Evolutionary conservation across 1,140 invertebrate genomes (phyloP).

Genomic region (Lepidurus arcticus): DNA sequence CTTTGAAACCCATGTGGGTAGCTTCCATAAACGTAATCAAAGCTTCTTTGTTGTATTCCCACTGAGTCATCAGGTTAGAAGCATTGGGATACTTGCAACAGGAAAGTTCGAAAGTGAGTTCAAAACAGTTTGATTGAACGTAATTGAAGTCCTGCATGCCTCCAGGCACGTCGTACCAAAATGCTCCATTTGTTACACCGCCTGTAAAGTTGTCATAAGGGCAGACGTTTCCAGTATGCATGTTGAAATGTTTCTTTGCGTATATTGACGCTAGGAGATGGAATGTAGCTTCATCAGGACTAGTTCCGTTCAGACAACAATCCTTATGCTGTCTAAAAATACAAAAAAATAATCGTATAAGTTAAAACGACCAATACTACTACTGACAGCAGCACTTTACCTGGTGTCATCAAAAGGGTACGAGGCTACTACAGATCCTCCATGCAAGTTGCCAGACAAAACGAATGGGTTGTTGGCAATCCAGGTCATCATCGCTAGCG

Average conservation of each 20-base stretch:
- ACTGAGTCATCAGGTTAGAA: constrained; percentile 49
- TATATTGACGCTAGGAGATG: constrained; percentile 41
- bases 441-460: constrained; percentile 49
- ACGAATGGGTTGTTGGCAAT: constrained; percentile 49
- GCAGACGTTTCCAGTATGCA: constrained; percentile 43
- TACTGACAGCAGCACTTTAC: not conserved
- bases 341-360: not conserved
- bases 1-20: constrained; percentile 51
- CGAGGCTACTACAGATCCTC: constrained; percentile 50
- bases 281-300: constrained; percentile 44
- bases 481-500: constrained; percentile 53
- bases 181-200: constrained; percentile 47
- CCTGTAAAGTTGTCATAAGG: constrained; percentile 41
- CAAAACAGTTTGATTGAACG: constrained; percentile 56
- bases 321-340: constrained; percentile 25
- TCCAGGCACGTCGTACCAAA: constrained; percentile 48
- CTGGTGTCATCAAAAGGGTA: constrained; percentile 46
- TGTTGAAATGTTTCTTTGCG: constrained; percentile 44
- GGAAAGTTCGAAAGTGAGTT: constrained; percentile 58
- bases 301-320: constrained; percentile 40
- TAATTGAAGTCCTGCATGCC: constrained; percentile 64
- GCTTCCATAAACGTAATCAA: constrained; percentile 53
- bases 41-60: constrained; percentile 55
- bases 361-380: not conserved
- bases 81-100: constrained; percentile 56